Evolutionary conservation across 2,113 vertebrate species (phyloP), one percentile per base, ranked within the genome.

Genomic region (Electrona antarctica): DNA sequence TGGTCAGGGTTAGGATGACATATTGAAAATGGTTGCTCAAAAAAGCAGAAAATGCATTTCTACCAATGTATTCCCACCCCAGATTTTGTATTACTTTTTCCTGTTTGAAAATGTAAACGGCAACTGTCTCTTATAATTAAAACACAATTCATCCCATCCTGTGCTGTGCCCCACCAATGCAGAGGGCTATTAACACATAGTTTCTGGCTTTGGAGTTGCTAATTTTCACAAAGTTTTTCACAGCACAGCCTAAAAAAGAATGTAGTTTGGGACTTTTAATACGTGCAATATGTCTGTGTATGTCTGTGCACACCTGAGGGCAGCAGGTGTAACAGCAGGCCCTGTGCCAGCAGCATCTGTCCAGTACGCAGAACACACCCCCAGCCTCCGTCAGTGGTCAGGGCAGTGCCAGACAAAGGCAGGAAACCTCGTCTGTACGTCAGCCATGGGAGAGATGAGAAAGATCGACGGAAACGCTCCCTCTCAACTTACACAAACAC

Each of bases 311-410:
- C 74, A 93, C 96, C 95, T 93, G 91, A 82, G 59, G 94, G 89
- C 72, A 96, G 86, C 29, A 94, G 83, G 83, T 97, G 96, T 6
- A 93, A 64, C 33, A 95, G 62, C 5, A 98, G 90, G 7, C 94
- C 94, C 79, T 93, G 94, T 0, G 96, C 96, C 52, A 98, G 88
- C 74, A 98, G 85, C 96, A 97, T 98, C 90, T 98, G 96, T 2
- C 94, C 95, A 0, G 95, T 94, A 6, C 96, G 94, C 3, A 98
- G 77, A 85, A 96, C 95, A 81, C 96, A 98, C 10, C 96, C 95
- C 96, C 96, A 98, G 71, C 96, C 96, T 1, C 95, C 93, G 88
- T 97, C 96, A 0, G 94, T 95, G 70, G 94, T 95, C 77, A 94
- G 90, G 8, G 82, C 76, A 10, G 92, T 88, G 58, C 94, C 93